Evolutionary conservation across 2,113 vertebrate genomes (phyloP).

Genomic region (Perca fluviatilis): DNA sequence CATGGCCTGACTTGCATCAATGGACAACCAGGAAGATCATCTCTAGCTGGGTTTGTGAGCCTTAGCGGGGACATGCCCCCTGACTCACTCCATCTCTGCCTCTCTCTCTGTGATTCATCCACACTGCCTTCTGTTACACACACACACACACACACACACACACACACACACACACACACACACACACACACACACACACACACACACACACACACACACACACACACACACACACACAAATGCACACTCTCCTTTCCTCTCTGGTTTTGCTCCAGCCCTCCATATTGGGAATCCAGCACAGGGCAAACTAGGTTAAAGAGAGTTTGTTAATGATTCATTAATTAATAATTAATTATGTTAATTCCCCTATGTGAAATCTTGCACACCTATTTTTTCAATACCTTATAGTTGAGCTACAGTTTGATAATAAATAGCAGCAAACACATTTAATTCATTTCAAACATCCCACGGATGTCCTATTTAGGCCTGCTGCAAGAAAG

Average conservation of each 20-base stretch:
- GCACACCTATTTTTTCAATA: background rate
- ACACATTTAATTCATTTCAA: background rate
- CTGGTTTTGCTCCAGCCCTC: conserved; percentile 23
- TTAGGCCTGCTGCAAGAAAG: conserved; percentile 29
- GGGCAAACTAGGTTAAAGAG: conserved; percentile 31
- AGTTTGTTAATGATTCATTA: conserved; percentile 17
- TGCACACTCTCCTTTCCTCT: conserved; percentile 21
- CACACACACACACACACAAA: conserved; percentile 9
- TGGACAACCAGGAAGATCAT: conserved; percentile 51
- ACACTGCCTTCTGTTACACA: conserved; percentile 24
- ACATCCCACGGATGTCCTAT: background rate
- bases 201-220: conserved; percentile 6
- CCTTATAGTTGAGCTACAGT: conserved; percentile 12
- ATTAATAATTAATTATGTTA: conserved; percentile 35
- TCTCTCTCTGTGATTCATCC: conserved; percentile 63
- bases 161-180: conserved; percentile 16
- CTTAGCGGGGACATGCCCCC: conserved; percentile 57
- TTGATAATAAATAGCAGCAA: conserved; percentile 3
- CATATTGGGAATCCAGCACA: conserved; percentile 35
- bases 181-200: background rate
- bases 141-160: background rate
- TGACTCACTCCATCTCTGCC: conserved; percentile 62
- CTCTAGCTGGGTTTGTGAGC: conserved; percentile 41
- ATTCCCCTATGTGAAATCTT: background rate
- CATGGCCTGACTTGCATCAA: conserved; percentile 42